Conservation (phyloP, 2,888 invertebrate species). For the Zhengitettix transpicula region DNA sequence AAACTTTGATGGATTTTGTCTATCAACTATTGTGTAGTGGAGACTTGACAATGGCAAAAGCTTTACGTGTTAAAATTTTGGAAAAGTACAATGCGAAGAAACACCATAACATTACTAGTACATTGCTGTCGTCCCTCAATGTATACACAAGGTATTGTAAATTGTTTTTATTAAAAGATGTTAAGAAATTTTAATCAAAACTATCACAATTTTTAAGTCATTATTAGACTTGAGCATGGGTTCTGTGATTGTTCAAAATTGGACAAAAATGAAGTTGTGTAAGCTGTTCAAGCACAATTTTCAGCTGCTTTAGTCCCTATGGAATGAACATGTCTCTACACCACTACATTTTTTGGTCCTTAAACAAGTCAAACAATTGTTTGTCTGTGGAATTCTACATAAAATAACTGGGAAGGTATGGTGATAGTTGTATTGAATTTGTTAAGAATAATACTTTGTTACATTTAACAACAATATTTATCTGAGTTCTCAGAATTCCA, state of each 20-base stretch:
- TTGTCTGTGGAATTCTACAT: neutral
- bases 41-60: constrained; percentile 80
- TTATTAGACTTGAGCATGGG: neutral
- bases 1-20: constrained; percentile 80
- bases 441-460: neutral
- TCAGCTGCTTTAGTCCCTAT: neutral
- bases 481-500: no score
- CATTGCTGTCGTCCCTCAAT: constrained; percentile 32
- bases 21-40: constrained; percentile 84
- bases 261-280: neutral
- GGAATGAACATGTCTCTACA: neutral
- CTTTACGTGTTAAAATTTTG: constrained; percentile 73
- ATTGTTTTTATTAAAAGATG: neutral
- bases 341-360: neutral
- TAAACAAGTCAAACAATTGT: neutral
- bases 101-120: constrained; percentile 30
- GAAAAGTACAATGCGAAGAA: constrained; percentile 57
- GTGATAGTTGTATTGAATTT: neutral
- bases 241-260: neutral
- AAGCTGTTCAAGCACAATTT: neutral
- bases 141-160: constrained; percentile 32
- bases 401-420: neutral
- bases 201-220: neutral
- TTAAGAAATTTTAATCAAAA: neutral
- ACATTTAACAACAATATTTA: neutral